Evolutionary conservation across 2,888 invertebrate genomes (phyloP), one percentile per base, ranked within the genome.

Genomic region (Lathronympha strigana): DNA sequence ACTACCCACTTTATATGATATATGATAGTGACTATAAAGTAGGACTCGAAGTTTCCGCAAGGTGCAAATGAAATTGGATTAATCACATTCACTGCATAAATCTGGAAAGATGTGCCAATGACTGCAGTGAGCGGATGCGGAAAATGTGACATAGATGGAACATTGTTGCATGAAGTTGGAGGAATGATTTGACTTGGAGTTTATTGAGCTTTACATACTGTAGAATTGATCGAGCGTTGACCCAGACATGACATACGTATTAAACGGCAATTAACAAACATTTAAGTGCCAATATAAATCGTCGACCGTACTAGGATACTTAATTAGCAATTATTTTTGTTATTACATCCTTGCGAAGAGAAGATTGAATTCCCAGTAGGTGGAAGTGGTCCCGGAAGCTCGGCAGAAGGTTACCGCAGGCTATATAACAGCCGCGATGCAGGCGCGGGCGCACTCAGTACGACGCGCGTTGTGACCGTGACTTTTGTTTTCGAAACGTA

Each of bases 381-480:
- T 71, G 47, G 71, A 62, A 73, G 67, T 69, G 53, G 81, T 86
- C 84, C 88, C 87, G 90, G 90, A 90, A 90, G 88, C 78, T 36
- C 53, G 47, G 69, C 75, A 79, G 87, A 90, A 90, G 90, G 90
- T 88, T 89, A 78, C 73, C 55, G 57, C 51, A 77, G 78, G 79
- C 82, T 90, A 90, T 90, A 90, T 84, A 90, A 79, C 76, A 76
- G 71, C 68, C 66, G 76, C 67, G 63, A 67, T 61, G 71, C 54
- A 62, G 75, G 81, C 88, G 84, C 87, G 71, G 83, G 88, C 88
- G 82, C 90, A 88, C 84, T 88, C 74, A 72, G 66, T 72, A 66
- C 76, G 70, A 71, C 76, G 72, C 74, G 69, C 70, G 73, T 71
- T 68, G 71, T 79, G 83, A 79, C 84, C 84, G 83, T 83, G 84